Conservation (phyloP, 2,113 vertebrate species). For the Coreoperca whiteheadi region DNA sequence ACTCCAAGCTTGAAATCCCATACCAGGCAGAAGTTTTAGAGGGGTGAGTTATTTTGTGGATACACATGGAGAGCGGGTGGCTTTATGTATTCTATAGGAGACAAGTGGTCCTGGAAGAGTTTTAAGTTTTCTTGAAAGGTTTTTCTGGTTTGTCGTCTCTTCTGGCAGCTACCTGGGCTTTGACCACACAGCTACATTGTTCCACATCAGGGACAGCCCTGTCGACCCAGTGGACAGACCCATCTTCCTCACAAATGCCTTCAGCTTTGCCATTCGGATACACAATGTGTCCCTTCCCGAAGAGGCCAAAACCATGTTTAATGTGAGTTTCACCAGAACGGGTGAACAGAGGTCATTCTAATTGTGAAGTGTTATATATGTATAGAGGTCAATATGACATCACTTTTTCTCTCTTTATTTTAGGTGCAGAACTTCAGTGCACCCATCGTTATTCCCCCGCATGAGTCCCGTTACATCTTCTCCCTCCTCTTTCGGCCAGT, state of each 20-base stretch:
- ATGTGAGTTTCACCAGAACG: constrained; percentile 79
- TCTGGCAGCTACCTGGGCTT: constrained; percentile 91
- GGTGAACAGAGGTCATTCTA: rapidly evolving
- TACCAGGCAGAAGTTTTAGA: constrained; percentile 99
- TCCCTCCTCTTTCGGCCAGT: constrained; percentile 94
- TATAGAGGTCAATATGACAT: background rate
- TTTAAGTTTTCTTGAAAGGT: background rate
- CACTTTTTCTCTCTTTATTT: background rate
- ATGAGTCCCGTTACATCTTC: constrained; percentile 94
- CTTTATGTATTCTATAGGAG: background rate
- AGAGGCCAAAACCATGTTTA: constrained; percentile 94
- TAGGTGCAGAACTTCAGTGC: constrained; percentile 97
- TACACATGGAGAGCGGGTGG: background rate
- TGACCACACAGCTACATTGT: constrained; percentile 95
- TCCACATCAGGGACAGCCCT: constrained; percentile 95
- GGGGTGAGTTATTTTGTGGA: constrained; percentile 86
- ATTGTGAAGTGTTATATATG: background rate
- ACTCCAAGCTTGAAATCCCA: constrained; percentile 99
- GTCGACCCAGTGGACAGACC: constrained; percentile 92
- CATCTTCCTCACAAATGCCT: constrained; percentile 95
- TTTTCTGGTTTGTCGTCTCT: background rate
- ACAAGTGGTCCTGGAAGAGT: background rate
- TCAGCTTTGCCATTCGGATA: constrained; percentile 92
- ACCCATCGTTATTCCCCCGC: constrained; percentile 92
- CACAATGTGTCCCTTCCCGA: constrained; percentile 94